Percentiles rank a stretch among this genome's conserved stretches.
Conservation (phyloP, 1,140 invertebrate genomes). For the Geopemphigus sp. region DNA sequence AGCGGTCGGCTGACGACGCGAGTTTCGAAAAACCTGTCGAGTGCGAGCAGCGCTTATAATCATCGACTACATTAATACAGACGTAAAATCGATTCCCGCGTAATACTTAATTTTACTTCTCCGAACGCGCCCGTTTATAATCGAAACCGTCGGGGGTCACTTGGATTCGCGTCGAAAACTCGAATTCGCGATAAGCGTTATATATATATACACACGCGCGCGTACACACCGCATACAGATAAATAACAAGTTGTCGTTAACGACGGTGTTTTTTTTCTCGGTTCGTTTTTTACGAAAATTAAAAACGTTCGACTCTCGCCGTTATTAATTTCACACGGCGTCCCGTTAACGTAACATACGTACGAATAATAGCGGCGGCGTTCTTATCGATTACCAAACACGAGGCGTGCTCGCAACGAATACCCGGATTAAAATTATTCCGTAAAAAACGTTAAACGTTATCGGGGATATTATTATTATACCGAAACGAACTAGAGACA, state of each 20-base stretch:
- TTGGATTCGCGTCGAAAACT: background rate
- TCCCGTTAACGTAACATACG: too few relatives aligned
- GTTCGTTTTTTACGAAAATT: too few relatives aligned
- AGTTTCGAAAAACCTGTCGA: constrained; percentile 24
- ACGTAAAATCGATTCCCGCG: constrained; percentile 17
- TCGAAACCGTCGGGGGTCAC: background rate
- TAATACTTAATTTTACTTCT: background rate
- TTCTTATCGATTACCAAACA: constrained; percentile 13
- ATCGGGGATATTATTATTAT: too few relatives aligned
- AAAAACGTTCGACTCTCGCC: too few relatives aligned
- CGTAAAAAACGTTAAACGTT: too few relatives aligned
- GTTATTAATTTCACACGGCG: too few relatives aligned
- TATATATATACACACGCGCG: background rate
- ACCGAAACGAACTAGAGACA: too few relatives aligned
- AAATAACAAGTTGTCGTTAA: too few relatives aligned
- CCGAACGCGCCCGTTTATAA: background rate
- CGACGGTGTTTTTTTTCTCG: background rate
- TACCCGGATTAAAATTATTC: too few relatives aligned
- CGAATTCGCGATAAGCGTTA: too few relatives aligned
- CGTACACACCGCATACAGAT: background rate
- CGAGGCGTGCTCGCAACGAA: too few relatives aligned
- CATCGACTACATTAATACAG: constrained; percentile 11
- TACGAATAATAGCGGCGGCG: too few relatives aligned
- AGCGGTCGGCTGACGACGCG: background rate
- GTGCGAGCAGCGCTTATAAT: background rate